phyloP scores from a whole-genome alignment of 2,888 invertebrate species.

The Orgyia antiqua region DNA sequence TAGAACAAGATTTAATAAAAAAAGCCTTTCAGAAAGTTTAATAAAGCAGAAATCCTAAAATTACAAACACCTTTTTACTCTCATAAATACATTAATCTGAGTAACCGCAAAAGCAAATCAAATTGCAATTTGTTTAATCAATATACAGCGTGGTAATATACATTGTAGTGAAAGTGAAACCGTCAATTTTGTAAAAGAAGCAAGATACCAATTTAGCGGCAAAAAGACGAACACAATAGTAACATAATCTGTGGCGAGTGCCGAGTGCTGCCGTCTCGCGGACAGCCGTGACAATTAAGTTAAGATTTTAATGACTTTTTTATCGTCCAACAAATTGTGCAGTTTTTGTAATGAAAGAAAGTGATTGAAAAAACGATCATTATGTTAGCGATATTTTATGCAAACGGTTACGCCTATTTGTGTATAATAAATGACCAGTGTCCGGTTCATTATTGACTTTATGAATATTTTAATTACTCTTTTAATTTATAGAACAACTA shows the following conservation, averaged over 20 bases:
- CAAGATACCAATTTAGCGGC: slow-evolving; percentile 30
- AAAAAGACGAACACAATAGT: slow-evolving; percentile 26
- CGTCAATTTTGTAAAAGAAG: slow-evolving; percentile 30
- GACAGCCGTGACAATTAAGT: slow-evolving; percentile 66
- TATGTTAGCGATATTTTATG: slow-evolving; percentile 45
- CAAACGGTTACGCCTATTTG: slow-evolving; percentile 28
- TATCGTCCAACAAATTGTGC: slow-evolving; percentile 26
- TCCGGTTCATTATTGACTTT: slow-evolving; percentile 18
- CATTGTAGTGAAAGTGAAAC: slow-evolving; percentile 63
- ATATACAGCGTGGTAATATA: slow-evolving; percentile 37
- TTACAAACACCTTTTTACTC: too few relatives aligned
- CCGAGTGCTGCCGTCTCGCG: slow-evolving; percentile 20
- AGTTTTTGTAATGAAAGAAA: slow-evolving; percentile 51
- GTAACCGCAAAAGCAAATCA: slow-evolving; percentile 27
- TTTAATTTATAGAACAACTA: slow-evolving; percentile 17
- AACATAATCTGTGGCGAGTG: slow-evolving; percentile 27
- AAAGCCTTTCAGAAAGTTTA: too few relatives aligned
- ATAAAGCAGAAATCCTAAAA: too few relatives aligned
- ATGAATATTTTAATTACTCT: slow-evolving; percentile 32
- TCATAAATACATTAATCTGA: slow-evolving; percentile 24
- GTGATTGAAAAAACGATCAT: slow-evolving; percentile 54
- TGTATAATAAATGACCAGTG: slow-evolving; percentile 19
- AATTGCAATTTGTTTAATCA: slow-evolving; percentile 35
- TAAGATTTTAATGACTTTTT: slow-evolving; percentile 55
- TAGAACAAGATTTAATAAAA: too few relatives aligned